Percentiles rank a stretch among this genome's conserved stretches.
Conservation (phyloP, 2,888 invertebrate genomes). For the Pyrochroa serraticornis region DNA sequence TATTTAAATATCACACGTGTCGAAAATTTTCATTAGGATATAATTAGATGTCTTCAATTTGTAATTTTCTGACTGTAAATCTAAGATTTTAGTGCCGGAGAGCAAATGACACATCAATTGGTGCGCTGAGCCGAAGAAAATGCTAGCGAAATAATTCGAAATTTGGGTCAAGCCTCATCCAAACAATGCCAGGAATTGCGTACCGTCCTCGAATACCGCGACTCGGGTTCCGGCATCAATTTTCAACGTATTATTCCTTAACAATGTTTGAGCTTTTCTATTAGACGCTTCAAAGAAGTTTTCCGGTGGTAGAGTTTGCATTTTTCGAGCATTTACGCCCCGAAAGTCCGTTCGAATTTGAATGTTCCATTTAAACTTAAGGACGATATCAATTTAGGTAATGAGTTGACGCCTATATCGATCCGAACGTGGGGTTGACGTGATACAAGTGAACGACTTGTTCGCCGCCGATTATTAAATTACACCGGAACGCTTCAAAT, state of each 20-base stretch:
- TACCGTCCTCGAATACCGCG: background rate
- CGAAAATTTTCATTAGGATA: too few relatives aligned
- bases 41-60: too few relatives aligned
- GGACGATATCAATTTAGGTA: constrained; percentile 42
- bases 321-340: constrained; percentile 11
- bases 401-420: constrained; percentile 37
- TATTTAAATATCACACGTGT: too few relatives aligned
- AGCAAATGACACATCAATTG: too few relatives aligned
- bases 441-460: constrained; percentile 29
- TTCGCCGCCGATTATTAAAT: constrained; percentile 37
- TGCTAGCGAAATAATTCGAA: too few relatives aligned
- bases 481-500: constrained; percentile 33
- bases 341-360: constrained; percentile 4
- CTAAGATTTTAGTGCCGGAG: too few relatives aligned
- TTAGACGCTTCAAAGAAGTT: constrained; percentile 15
- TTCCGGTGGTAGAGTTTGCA: constrained; percentile 1
- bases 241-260: constrained; percentile 12
- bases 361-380: constrained; percentile 22
- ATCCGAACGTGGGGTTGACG: constrained; percentile 14
- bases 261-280: constrained; percentile 16
- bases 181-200: too few relatives aligned
- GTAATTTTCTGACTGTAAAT: too few relatives aligned
- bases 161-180: too few relatives aligned
- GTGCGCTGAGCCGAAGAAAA: too few relatives aligned
- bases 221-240: constrained; percentile 9